Evolutionary conservation across 2,888 invertebrate genomes (phyloP).

Genomic region (Ochropacha duplaris): DNA sequence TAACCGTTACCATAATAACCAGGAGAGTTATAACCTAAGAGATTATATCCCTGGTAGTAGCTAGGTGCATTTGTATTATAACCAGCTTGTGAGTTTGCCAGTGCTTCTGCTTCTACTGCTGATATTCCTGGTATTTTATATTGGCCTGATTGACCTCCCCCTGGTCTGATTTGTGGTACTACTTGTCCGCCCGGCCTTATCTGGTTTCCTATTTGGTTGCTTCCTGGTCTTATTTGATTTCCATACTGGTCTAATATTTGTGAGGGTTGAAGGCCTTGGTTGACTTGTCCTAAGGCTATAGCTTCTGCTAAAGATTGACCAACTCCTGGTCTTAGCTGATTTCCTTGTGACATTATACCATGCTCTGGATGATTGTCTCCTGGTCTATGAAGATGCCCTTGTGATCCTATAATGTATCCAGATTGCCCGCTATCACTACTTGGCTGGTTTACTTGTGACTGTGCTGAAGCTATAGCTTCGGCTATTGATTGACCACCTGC

Average conservation of each 20-base stretch:
- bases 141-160: slow-evolving; percentile 7
- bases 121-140: slow-evolving; percentile 5
- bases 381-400: neutral
- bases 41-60: neutral
- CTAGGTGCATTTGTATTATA: neutral
- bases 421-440: neutral
- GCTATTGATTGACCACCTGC: neutral
- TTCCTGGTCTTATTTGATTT: neutral
- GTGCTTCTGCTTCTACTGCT: slow-evolving; percentile 3
- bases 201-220: neutral
- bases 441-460: slow-evolving; percentile 2
- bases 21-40: neutral
- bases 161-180: neutral
- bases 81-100: neutral
- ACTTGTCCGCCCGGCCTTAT: neutral
- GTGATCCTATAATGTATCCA: neutral
- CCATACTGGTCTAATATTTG: neutral
- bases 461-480: neutral
- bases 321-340: neutral
- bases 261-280: neutral
- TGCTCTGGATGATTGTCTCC: neutral
- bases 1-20: neutral
- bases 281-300: neutral
- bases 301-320: slow-evolving; percentile 2
- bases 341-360: neutral